Evolutionary conservation across 1,140 invertebrate genomes (phyloP).

Genomic region (Trachymyrmex septentrionalis): DNA sequence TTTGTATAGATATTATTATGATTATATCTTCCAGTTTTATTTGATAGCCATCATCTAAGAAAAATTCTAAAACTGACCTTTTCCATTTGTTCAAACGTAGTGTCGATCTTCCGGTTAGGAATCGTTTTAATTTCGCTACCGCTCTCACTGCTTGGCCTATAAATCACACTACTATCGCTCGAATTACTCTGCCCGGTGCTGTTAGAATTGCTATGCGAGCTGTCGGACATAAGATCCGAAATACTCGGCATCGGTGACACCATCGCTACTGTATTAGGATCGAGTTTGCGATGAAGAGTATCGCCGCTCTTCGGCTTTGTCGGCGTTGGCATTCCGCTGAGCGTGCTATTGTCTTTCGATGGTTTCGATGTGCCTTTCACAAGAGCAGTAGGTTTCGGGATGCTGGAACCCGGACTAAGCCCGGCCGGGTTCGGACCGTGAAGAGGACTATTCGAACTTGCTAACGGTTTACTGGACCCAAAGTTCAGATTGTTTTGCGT

Average conservation of each 20-base stretch:
- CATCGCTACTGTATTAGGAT: conserved; percentile 89
- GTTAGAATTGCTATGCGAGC: conserved; percentile 88
- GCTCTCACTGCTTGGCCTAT: conserved; percentile 90
- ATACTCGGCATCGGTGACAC: conserved; percentile 92
- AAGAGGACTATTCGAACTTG: conserved; percentile 48
- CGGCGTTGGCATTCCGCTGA: conserved; percentile 72
- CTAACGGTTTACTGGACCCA: conserved; percentile 41
- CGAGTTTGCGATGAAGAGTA: conserved; percentile 85
- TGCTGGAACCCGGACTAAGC: conserved; percentile 88
- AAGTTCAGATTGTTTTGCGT: conserved; percentile 50
- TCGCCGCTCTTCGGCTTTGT: conserved; percentile 79
- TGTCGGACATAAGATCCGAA: conserved; percentile 86
- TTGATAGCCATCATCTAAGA: background rate
- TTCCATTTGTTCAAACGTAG: conserved; percentile 82
- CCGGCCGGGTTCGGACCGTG: conserved; percentile 55
- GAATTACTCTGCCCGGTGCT: conserved; percentile 89
- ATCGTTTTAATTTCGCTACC: conserved; percentile 88
- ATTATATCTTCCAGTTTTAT: background rate
- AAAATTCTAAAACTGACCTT: conserved; percentile 75
- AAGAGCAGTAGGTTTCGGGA: conserved; percentile 96
- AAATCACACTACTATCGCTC: conserved; percentile 90
- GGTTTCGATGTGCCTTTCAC: conserved; percentile 95
- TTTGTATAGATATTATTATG: too few relatives aligned
- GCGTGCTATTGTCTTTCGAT: conserved; percentile 81
- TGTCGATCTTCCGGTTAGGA: conserved; percentile 87